Conservation (phyloP, 1,140 invertebrate species). For the Drosophila repleta region DNA sequence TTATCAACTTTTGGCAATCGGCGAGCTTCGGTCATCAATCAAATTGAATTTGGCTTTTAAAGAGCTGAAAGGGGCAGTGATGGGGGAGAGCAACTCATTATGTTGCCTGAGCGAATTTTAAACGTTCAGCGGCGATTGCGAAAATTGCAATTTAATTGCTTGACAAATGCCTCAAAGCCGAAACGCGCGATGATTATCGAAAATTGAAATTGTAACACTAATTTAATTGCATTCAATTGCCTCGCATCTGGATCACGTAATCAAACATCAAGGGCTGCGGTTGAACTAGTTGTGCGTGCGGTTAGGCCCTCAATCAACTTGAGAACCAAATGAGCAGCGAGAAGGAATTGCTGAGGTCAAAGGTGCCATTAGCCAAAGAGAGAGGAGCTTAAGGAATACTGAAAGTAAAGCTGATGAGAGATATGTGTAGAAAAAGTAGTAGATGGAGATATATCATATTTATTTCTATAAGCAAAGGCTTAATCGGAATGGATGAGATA, state of each 20-base stretch:
- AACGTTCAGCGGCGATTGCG: conserved; percentile 64
- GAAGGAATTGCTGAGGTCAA: too few relatives aligned
- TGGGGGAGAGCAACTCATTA: conserved; percentile 6
- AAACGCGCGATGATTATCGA: conserved; percentile 4
- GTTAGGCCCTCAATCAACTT: background rate
- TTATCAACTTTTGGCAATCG: conserved; percentile 40
- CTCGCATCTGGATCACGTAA: conserved; percentile 9
- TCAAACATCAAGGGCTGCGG: background rate
- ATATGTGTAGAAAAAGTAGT: too few relatives aligned
- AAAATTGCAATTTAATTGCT: conserved; percentile 71
- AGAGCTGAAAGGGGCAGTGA: background rate
- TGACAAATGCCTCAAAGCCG: conserved; percentile 37
- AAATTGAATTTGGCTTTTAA: conserved; percentile 34
- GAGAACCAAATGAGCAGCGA: too few relatives aligned
- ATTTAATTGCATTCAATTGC: conserved; percentile 47
- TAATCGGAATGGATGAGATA: too few relatives aligned
- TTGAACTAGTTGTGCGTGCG: background rate
- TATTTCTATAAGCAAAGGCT: too few relatives aligned
- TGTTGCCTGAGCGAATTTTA: conserved; percentile 62
- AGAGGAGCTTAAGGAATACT: too few relatives aligned
- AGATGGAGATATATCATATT: too few relatives aligned
- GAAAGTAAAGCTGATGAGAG: too few relatives aligned
- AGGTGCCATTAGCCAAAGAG: too few relatives aligned
- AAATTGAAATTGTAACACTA: conserved; percentile 16
- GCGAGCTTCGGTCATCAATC: conserved; percentile 58